phyloP scores from a whole-genome alignment of 2,113 vertebrate species.

The Falcunculus frontatus region DNA sequence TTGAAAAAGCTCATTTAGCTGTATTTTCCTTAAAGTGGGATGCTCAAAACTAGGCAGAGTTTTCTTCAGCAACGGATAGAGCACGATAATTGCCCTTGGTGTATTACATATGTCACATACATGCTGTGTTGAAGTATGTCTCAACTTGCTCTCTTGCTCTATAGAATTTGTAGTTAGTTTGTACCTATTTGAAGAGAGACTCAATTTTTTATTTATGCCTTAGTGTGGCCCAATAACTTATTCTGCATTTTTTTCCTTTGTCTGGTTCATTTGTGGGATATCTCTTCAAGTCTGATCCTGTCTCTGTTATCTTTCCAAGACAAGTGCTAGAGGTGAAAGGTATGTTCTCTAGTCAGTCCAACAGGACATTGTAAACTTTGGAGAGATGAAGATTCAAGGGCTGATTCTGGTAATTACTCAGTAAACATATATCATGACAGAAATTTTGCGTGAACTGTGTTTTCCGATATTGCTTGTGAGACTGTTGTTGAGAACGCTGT shows the following conservation, averaged over 20 bases:
- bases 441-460: not conserved
- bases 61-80: not conserved
- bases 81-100: not conserved
- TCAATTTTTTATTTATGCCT: not conserved
- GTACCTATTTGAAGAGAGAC: not conserved
- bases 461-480: not conserved
- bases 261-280: not conserved
- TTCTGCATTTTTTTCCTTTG: not conserved
- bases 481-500: not conserved
- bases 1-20: not conserved
- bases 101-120: not conserved
- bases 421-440: not conserved
- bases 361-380: not conserved
- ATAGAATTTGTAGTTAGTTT: not conserved
- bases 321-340: not conserved
- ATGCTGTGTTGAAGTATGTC: not conserved
- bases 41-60: not conserved
- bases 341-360: not conserved
- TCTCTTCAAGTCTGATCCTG: not conserved
- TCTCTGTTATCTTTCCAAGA: not conserved
- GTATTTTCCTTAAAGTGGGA: not conserved
- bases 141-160: not conserved
- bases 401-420: not conserved
- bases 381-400: not conserved
- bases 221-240: not conserved